Percentiles rank a stretch among this genome's conserved stretches.
Evolutionary conservation across 2,888 invertebrate genomes (phyloP).

Genomic region (Acholoe squamosa): DNA sequence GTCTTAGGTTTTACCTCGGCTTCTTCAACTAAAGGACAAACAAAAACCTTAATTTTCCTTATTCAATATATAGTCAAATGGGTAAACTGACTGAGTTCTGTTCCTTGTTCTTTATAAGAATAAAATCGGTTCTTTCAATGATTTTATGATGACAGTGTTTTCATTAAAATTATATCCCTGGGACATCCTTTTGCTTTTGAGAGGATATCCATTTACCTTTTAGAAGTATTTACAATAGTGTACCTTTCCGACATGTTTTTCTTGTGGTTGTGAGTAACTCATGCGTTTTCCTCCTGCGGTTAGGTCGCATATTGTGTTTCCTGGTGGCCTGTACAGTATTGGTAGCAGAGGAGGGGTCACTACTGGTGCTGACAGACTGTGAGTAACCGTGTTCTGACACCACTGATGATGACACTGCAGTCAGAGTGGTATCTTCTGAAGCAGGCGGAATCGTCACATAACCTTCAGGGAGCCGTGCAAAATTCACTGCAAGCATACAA

Average conservation of each 20-base stretch:
- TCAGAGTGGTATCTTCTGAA: background rate
- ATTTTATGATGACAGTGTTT: too few species aligned
- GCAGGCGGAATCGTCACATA: conserved; percentile 57
- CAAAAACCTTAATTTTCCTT: background rate
- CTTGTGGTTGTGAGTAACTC: conserved; percentile 14
- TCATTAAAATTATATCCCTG: too few species aligned
- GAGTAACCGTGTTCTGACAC: conserved; percentile 40
- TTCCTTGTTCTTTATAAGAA: too few species aligned
- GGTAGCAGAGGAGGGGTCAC: background rate
- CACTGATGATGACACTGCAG: background rate
- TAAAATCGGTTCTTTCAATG: too few species aligned
- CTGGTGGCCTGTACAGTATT: background rate
- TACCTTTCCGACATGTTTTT: conserved; percentile 28
- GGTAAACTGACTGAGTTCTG: too few species aligned
- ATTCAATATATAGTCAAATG: too few species aligned
- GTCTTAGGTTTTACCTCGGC: conserved; percentile 16
- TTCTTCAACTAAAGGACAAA: conserved; percentile 24
- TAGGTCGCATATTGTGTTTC: conserved; percentile 41
- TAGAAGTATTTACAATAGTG: too few species aligned
- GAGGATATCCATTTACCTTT: too few species aligned
- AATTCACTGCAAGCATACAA: conserved; percentile 72
- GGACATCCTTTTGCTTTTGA: too few species aligned
- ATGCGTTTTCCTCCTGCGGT: conserved; percentile 4
- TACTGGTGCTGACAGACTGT: background rate
- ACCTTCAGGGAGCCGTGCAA: conserved; percentile 72